These are phyloP conservation scores for Oceanites oceanicus DNA, from an alignment of 2,113 vertebrate species.

Conservation along the genomic window DNA sequence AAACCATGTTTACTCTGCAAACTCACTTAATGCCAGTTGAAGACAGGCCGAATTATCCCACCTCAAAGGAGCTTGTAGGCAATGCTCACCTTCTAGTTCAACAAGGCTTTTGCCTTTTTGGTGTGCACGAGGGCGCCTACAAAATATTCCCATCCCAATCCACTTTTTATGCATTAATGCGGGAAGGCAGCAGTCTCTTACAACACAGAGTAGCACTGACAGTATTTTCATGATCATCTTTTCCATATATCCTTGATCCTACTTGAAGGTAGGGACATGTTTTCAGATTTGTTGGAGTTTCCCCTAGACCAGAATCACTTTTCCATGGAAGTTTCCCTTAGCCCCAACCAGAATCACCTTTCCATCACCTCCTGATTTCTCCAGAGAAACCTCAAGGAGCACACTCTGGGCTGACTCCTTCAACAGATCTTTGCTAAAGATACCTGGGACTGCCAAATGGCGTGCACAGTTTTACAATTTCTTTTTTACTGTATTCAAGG, in stretches of 20 bases:
- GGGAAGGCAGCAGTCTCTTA: background rate
- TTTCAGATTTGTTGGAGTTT: background rate
- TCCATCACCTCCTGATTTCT: background rate
- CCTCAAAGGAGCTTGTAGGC: background rate
- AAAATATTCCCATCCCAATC: background rate
- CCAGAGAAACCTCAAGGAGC: background rate
- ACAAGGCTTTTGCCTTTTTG: background rate
- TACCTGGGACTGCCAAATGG: background rate
- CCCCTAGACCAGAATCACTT: background rate
- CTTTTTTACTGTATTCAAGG: background rate
- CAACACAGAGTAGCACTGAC: background rate
- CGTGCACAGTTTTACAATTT: background rate
- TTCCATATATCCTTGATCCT: background rate
- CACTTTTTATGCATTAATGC: background rate
- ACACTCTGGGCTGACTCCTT: background rate
- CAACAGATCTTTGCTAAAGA: background rate
- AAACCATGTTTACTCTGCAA: background rate
- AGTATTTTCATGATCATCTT: background rate
- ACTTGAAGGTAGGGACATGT: background rate
- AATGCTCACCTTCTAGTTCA: background rate
- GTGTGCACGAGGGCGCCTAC: background rate
- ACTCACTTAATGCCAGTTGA: background rate
- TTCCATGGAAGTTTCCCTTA: background rate
- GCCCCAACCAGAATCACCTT: background rate
- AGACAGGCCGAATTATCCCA: rapidly evolving